phyloP scores from a whole-genome alignment of 2,888 invertebrate species.

The Dolichopus griseipennis region DNA sequence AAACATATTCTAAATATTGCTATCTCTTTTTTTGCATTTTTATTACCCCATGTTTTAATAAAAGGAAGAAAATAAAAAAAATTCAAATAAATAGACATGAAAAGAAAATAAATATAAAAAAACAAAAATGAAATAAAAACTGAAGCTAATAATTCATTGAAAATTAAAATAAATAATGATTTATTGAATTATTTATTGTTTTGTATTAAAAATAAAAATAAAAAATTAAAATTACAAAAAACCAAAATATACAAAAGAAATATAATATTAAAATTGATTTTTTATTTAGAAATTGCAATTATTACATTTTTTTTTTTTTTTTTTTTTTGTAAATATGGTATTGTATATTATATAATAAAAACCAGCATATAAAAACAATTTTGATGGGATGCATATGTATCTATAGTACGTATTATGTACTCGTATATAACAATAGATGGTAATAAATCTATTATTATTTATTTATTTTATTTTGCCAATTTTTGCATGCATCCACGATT shows the following conservation, averaged over 20 bases:
- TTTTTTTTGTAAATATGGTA: not conserved
- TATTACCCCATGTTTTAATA: no score
- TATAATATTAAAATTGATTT: not conserved
- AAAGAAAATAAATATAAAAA: not conserved
- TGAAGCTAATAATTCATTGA: not conserved
- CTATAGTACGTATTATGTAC: no score
- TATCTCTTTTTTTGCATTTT: no score
- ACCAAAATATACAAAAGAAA: no score
- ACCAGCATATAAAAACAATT: not conserved
- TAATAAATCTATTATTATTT: not conserved
- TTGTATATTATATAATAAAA: not conserved
- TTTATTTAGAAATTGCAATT: constrained; percentile 3
- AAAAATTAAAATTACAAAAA: no score
- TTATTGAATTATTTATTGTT: constrained; percentile 4
- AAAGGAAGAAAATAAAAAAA: not conserved
- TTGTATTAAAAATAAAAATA: not conserved
- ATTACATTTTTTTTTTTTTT: not conserved
- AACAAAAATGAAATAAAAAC: no score
- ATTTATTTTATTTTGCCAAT: not conserved
- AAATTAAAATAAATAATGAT: constrained; percentile 6
- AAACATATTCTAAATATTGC: no score
- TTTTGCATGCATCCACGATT: not conserved
- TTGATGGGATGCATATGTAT: not conserved
- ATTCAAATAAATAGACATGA: not conserved
- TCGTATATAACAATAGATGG: not conserved